A percentile compares a stretch with the other conserved stretches of the same genome.
Evolutionary conservation across 2,113 vertebrate species (phyloP).

Genomic region (Gnathochromis pfefferi): DNA sequence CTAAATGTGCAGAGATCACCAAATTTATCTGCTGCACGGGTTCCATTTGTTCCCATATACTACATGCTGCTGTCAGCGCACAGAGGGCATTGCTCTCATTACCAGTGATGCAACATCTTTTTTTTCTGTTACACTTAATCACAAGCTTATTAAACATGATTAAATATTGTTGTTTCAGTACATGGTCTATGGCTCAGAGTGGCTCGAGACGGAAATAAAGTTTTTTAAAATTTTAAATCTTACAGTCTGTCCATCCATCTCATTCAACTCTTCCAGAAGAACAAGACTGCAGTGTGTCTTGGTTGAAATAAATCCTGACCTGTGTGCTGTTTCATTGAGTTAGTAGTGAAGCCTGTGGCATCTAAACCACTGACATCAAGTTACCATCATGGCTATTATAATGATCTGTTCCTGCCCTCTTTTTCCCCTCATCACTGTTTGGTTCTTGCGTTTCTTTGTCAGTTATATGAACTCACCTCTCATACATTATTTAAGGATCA

Average conservation of each 20-base stretch:
- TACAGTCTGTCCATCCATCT: background rate
- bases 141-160: background rate
- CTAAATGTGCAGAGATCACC: background rate
- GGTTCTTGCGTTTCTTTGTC: background rate
- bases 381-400: background rate
- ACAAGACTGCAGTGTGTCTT: background rate
- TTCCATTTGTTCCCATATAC: background rate
- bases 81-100: background rate
- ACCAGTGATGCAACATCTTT: background rate
- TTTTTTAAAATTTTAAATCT: background rate
- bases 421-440: background rate
- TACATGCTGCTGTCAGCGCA: background rate
- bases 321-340: background rate
- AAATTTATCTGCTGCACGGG: background rate
- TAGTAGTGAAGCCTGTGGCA: background rate
- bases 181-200: background rate
- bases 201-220: background rate
- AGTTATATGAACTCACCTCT: background rate
- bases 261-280: background rate
- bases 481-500: background rate
- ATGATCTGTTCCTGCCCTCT: background rate
- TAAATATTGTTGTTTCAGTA: background rate
- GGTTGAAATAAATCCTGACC: background rate
- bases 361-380: background rate
- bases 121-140: background rate